Evolutionary conservation across 2,888 invertebrate species (phyloP).

Genomic region (Cheilosia vulpina): DNA sequence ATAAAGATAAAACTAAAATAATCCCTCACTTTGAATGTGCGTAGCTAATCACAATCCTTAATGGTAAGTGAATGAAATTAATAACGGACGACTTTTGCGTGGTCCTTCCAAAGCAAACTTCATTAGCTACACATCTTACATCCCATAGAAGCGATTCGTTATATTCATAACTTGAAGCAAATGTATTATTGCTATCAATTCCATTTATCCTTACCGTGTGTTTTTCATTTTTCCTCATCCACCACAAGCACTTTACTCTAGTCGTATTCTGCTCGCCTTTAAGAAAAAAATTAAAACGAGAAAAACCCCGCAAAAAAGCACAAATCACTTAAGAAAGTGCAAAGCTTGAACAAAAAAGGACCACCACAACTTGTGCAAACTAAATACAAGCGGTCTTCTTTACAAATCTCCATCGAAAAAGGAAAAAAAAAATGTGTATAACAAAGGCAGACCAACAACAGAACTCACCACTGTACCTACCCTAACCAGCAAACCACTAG

Average conservation of each 20-base stretch:
- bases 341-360: constrained; percentile 14
- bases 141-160: constrained; percentile 6
- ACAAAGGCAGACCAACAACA: constrained; percentile 34
- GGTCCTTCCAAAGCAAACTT: background rate
- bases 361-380: constrained; percentile 19
- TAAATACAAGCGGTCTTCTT: constrained; percentile 6
- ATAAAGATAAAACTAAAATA: too few relatives aligned
- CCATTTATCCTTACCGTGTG: background rate
- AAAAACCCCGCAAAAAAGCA: background rate
- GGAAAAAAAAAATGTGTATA: background rate
- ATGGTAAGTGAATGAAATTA: background rate
- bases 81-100: background rate
- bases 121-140: background rate
- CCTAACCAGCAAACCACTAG: constrained; percentile 5
- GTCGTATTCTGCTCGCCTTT: background rate
- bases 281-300: background rate
- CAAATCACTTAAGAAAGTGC: constrained; percentile 39
- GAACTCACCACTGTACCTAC: constrained; percentile 8
- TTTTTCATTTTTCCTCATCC: constrained; percentile 1
- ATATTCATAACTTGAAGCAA: constrained; percentile 17
- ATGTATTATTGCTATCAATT: constrained; percentile 25
- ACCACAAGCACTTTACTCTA: constrained; percentile 20
- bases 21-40: too few relatives aligned
- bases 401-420: background rate
- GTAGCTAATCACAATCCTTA: too few relatives aligned